A percentile compares a stretch with the other conserved stretches of the same genome.
phyloP scores from a whole-genome alignment of 2,888 invertebrate species.

The Rotaria macrura region DNA sequence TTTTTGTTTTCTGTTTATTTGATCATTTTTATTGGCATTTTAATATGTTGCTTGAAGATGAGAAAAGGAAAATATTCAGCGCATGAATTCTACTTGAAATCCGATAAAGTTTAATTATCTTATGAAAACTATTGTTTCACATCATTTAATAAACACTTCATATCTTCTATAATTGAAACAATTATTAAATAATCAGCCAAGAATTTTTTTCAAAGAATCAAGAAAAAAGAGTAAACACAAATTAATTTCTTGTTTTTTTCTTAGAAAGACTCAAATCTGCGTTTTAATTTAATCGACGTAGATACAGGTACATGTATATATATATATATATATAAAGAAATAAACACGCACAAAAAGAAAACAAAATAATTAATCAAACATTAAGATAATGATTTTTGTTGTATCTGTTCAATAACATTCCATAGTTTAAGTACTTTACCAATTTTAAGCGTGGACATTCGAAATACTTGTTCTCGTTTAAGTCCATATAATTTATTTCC shows the following conservation, averaged over 20 bases:
- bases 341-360: background rate
- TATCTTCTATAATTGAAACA: background rate
- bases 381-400: background rate
- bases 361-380: background rate
- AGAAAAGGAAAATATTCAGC: background rate
- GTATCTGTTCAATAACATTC: conserved; percentile 20
- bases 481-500: background rate
- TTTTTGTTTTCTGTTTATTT: conserved; percentile 20
- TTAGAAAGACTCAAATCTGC: conserved; percentile 3
- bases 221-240: too few relatives aligned
- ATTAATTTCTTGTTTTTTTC: background rate
- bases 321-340: background rate
- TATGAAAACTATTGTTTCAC: background rate
- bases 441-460: background rate
- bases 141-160: background rate
- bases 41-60: background rate
- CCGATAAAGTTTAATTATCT: background rate
- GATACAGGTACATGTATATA: background rate
- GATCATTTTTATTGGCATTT: background rate
- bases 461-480: conserved; percentile 11
- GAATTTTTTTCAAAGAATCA: too few relatives aligned
- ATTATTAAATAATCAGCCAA: background rate
- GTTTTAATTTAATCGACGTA: background rate
- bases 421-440: background rate
- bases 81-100: background rate